Evolutionary conservation across 2,113 vertebrate species (phyloP), one percentile per base, ranked within the genome.

Genomic region (Macaca mulatta): DNA sequence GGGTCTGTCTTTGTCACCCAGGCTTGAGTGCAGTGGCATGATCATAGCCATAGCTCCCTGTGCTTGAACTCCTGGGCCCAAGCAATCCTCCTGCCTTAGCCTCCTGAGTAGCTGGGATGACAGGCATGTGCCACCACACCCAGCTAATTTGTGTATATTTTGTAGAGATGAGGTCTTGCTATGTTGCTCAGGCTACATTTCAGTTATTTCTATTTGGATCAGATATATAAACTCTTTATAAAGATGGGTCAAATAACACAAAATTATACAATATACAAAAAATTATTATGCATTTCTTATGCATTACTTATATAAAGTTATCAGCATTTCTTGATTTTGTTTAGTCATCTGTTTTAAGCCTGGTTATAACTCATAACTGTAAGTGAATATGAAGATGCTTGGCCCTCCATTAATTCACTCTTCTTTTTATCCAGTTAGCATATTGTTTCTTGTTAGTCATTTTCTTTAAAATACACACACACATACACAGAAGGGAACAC

Each of bases 311-410:
- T 90, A 50, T 40, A 87, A 70, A 64, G 43, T 77, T 90, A 87
- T 77, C 57, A 77, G 75, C 57, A 90, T n/a, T 82, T 90, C 48
- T 77, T 81, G 45, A 81, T 92, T 96, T 92, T 77, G 2, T 83
- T 45, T 74, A 93, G 38, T 87, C 18, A 55, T 72, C 80, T 82
- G 57, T 78, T 75, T 82, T 77, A 83, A 78, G 43, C 82, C 45
- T 92, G 27, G 64, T 78, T 90, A 88, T 91, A 69, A 88, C 61
- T 79, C 3, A 17, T 45, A 83, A 88, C 30, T 89, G 17, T 74
- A 94, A 94, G 67, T 80, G 67, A 79, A 14, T 79, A 82, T 61
- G 69, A 94, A 67, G 77, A 82, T 59, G 40, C 40, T 77, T 87
- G 69, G 52, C 57, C n/a, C 85, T 84, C 74, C 55, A 4, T 35